Evolutionary conservation across 2,113 vertebrate genomes (phyloP), one percentile per base, ranked within the genome.

Genomic region (Cyanistes caeruleus): DNA sequence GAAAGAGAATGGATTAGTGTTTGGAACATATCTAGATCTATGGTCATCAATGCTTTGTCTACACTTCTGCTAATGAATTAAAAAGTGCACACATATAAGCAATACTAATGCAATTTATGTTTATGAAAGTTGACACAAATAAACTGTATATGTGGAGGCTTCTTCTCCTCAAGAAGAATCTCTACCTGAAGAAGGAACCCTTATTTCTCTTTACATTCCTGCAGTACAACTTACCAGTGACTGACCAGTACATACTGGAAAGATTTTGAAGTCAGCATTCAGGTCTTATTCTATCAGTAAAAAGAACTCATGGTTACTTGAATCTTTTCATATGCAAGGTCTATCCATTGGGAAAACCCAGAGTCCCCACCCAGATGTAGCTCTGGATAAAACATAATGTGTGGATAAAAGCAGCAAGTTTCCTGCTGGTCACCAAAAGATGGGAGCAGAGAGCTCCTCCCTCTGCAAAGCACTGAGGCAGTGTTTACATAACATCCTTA

Each of bases 361-460:
- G n/a, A 72, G 22, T 25, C 23, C 43, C 48, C 55, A 30, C 15
- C 10, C 41, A 65, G 53, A 49, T 35, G 35, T 18, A 80, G 28
- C 22, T 37, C 27, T 68, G 17, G n/a, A 23, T 30, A 65, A 90
- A 72, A 62, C 2, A 24, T 18, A 46, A 10, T 7, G 13, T 46
- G 30, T 8, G 35, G 23, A 22, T n/a, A 62, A 85, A 84, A 48
- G 13, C 16, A 78, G 24, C 15, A 70, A 43, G n/a, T 75, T 70
- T 92, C 44, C 73, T 56, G 15, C 55, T 64, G 39, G 28, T 72
- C 60, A 64, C 89, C 91, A 75, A 82, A 82, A 95, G 95, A 68
- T 92, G 94, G 95, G 56, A 91, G 93, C 77, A 95, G 87, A 93
- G 94, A 88, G 79, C 55, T 93, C 87, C 44, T 87, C 44, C 44